A percentile compares a stretch with the other conserved stretches of the same genome.
Conservation (phyloP, 2,113 vertebrate genomes). For the Actenoides lindsayi region DNA sequence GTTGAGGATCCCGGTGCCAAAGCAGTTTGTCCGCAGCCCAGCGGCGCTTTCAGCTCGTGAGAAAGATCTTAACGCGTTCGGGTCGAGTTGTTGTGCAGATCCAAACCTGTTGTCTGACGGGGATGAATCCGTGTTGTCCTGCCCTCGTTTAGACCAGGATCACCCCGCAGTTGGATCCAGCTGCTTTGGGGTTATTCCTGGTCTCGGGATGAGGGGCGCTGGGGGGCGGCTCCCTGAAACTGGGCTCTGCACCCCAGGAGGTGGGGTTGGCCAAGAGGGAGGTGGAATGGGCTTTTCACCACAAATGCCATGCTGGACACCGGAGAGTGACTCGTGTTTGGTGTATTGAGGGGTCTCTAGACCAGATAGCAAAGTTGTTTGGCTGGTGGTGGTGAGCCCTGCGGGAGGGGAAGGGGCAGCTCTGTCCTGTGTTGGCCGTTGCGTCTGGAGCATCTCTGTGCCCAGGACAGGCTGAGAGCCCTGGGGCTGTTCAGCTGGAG, state of each 20-base stretch:
- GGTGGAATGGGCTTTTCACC: accelerated
- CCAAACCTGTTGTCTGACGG: background rate
- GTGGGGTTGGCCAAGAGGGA: background rate
- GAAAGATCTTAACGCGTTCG: background rate
- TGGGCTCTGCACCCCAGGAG: background rate
- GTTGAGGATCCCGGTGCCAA: background rate
- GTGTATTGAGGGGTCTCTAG: accelerated
- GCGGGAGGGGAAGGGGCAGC: background rate
- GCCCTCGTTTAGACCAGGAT: accelerated
- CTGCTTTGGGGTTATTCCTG: background rate
- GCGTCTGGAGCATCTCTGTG: background rate
- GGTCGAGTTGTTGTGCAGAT: background rate
- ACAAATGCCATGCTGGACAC: accelerated
- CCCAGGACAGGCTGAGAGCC: background rate
- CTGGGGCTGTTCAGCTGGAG: background rate
- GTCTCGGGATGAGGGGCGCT: accelerated
- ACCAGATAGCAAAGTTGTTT: background rate
- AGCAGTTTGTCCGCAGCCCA: background rate
- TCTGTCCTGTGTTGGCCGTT: background rate
- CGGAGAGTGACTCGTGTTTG: accelerated
- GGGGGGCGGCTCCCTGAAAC: background rate
- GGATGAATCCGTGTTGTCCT: background rate
- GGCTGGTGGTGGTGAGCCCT: accelerated
- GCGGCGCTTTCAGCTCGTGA: accelerated
- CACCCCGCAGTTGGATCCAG: background rate